Evolutionary conservation across 2,888 invertebrate genomes (phyloP), one percentile per base, ranked within the genome.

Genomic region (Tiphia femorata): DNA sequence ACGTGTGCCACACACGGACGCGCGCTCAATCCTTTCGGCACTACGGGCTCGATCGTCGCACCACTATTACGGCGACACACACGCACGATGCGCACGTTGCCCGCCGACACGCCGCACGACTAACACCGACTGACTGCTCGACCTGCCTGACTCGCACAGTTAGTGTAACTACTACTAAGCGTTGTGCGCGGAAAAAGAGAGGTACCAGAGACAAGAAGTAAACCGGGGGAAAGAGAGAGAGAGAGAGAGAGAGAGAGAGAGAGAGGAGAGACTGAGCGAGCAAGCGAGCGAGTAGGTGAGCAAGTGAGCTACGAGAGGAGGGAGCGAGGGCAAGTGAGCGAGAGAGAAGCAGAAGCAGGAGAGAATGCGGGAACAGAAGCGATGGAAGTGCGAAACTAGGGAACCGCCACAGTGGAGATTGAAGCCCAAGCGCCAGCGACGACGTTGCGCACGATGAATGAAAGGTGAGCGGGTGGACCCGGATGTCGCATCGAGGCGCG

Each of bases 71-170:
- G 55, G 40, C 44, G 30, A 3, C 19, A 6, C 40, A 29, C 43
- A 38, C 51, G 44, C 52, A 47, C 62, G 55, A 67, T 27, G 54
- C 58, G 54, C 58, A 43, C 62, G 55, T 58, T 51, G 52, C n/a
- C n/a, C n/a, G 49, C 62, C 67, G 67, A 56, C 56, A 57, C 62
- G 62, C 58, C 46, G 62, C 58, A 54, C 67, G 67, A 68, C 68
- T 62, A 64, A 58, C 62, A 30, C 50, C 50, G 49, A 49, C 46
- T 54, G 56, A 42, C 67, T 51, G 54, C 48, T 52, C 41, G 41
- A 51, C 49, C 6, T 33, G 33, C 12, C 33, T 33, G 33, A 12
- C 33, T 33, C 33, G 33, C 33, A 8, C n/a, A n/a, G n/a, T n/a
- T n/a, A n/a, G n/a, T n/a, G n/a, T n/a, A n/a, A n/a, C n/a, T n/a